A percentile compares a stretch with the other conserved stretches of the same genome.
Evolutionary conservation across 2,113 vertebrate genomes (phyloP).

Genomic region (Delphinapterus leucas): DNA sequence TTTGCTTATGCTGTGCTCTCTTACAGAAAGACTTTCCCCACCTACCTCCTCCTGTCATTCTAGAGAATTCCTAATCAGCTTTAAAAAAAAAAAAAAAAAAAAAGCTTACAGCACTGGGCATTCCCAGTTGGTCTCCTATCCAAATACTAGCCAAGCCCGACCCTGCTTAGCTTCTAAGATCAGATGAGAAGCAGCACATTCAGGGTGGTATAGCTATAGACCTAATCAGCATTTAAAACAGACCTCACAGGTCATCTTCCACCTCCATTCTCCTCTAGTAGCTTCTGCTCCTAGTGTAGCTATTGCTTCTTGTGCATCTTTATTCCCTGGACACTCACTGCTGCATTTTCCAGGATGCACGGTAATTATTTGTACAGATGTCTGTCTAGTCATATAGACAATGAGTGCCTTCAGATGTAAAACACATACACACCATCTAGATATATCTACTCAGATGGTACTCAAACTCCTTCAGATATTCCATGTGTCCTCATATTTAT

Average conservation of each 20-base stretch:
- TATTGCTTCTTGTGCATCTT: not conserved
- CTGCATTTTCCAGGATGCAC: not conserved
- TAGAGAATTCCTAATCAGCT: not conserved
- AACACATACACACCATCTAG: not conserved
- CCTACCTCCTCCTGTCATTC: not conserved
- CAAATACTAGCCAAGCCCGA: not conserved
- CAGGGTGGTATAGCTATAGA: not conserved
- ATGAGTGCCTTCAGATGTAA: not conserved
- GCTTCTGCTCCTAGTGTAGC: not conserved
- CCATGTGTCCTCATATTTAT: not conserved
- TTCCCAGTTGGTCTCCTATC: not conserved
- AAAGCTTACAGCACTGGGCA: not conserved
- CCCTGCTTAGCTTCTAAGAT: not conserved
- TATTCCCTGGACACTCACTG: not conserved
- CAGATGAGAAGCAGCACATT: not conserved
- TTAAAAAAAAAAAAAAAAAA: not conserved
- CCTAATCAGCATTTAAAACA: not conserved
- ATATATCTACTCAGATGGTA: not conserved
- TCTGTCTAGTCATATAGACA: not conserved
- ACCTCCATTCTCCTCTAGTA: not conserved
- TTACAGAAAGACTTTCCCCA: not conserved
- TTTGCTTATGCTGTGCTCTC: not conserved
- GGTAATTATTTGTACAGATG: not conserved
- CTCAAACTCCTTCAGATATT: not conserved
- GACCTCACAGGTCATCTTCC: not conserved